These are phyloP conservation scores for Euzetes globulus DNA, from an alignment of 2,888 invertebrate species.

Conservation along the genomic window DNA sequence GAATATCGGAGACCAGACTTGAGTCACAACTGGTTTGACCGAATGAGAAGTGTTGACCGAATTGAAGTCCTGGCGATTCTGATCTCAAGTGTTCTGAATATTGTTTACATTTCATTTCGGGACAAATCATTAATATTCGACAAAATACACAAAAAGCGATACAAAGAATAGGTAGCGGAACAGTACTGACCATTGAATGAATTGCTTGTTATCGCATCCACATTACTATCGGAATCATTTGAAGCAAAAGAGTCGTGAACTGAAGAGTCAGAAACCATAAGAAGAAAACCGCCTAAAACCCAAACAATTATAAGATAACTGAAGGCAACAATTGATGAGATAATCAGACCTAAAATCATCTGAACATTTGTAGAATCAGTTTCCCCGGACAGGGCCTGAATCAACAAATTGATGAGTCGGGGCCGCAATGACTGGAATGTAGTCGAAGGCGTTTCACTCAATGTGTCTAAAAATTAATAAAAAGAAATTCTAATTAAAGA, in stretches of 20 bases:
- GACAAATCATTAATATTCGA: slow-evolving; percentile 8
- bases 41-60: slow-evolving; percentile 1
- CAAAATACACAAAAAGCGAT: not conserved
- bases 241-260: not conserved
- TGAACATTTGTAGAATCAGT: slow-evolving; percentile 77
- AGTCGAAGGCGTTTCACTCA: slow-evolving; percentile 36
- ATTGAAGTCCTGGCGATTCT: slow-evolving; percentile 25
- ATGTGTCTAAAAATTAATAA: slow-evolving; percentile 12
- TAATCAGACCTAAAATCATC: slow-evolving; percentile 60
- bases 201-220: not conserved
- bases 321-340: not conserved
- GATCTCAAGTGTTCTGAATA: not conserved
- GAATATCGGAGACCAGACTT: slow-evolving; percentile 21
- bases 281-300: slow-evolving; percentile 9
- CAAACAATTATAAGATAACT: not conserved
- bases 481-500: slow-evolving; percentile 6
- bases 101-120: not conserved
- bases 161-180: not conserved
- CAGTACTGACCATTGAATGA: not conserved
- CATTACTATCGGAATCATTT: not conserved
- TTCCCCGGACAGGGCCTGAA: slow-evolving; percentile 74
- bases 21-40: slow-evolving; percentile 28
- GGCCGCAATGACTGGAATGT: slow-evolving; percentile 56
- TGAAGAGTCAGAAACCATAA: slow-evolving; percentile 1
- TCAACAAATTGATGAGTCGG: slow-evolving; percentile 67